Base-by-base conservation (phyloP, 2,888 invertebrate species). In the Eucera pruinosa region DNA sequence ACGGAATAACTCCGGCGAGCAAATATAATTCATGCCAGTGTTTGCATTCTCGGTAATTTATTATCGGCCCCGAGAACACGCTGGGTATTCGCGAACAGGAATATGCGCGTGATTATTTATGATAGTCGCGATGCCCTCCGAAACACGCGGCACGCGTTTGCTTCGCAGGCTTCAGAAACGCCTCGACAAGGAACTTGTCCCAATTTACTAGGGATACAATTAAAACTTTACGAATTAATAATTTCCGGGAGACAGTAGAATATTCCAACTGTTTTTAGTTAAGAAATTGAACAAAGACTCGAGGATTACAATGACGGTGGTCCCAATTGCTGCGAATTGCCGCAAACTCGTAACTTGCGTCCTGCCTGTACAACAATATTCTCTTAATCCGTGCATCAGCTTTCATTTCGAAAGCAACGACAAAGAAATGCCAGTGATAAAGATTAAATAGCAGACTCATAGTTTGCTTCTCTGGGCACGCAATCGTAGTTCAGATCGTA, bases 81-180 rank as follows among this genome's bases (percentile, higher is more conserved):
- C 43, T 30, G 45, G 43, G 30, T 48, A 52, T 50, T 65, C 58
- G 41, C 30, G 30, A 58, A 54, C 36, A 30, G 60, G 67, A 52
- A 58, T 62, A 57, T 47, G 61, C 23, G 13, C 27, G 60, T 48
- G 47, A 67, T 77, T 77, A 78, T 78, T 78, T 78, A 78, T 45
- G 47, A 62, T 48, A 41, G 27, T 54, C 62, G 20, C 41, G 60
- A 50, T 39, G 43, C 65, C 39, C 43, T 33, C 23, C 43, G 50
- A 66, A 77, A 78, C 70, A 62, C 20, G 23, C 36, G 54, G 41
- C 62, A 48, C 50, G 39, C 68, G 48, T 74, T 67, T 18, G 36
- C 57, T 52, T 48, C 20, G 30, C 45, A 18, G 41, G 5, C 15
- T 43, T 20, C 4, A n/a, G 11, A 47, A 27, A 23, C 23, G 18